Evolutionary conservation across 30 jellyfish, hydroid and myxozoan genomes (phyloP), one percentile per base, ranked within the genome.

Genomic region (Cassiopea xamachana): DNA sequence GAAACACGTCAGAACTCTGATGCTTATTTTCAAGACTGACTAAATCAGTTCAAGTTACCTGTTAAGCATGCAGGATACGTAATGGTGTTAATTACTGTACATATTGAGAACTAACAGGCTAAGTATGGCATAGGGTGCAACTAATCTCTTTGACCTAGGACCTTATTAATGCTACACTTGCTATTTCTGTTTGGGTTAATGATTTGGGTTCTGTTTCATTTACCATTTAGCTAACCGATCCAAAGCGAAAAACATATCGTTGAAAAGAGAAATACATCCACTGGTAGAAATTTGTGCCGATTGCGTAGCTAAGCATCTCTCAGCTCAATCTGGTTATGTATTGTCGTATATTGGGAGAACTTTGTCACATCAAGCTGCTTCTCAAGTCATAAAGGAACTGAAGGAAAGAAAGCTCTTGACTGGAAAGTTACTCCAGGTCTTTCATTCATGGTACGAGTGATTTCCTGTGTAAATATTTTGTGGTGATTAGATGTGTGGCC

Each of bases 381-480:
- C 79, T 50, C 90, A 90, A 64, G 97, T 90, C 1, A 79, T 90
- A 5, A 44, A 62, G 68, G 86, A 86, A 9, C 73, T 90, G 91
- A 90, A 90, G 60, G 50, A 83, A 58, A 74, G 97, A 70, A 90
- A 90, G 74, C 73, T 81, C 55, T 50, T 90, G 16, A 90, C 97
- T 13, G 97, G 97, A 49, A 90, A 90, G 60, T 13, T 90, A 1
- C 80, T 90, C 75, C 88, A 90, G 48, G 59, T 83, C 12, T 82
- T 90, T 73, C 92, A 79, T 64, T 86, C 97, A 12, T 90, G 97
- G 97, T 90, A 74, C 49, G 92, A 27, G 60, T 69, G 73, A 8
- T 17, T 7, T 2, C 1, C 43, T 59, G 39, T 78, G 69, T 8
- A 3, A 16, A 17, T 27, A 17, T 73, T 73, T 39, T 50, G 17